Evolutionary conservation across 2,113 vertebrate species (phyloP).

Genomic region (Tilapia sparmanii): DNA sequence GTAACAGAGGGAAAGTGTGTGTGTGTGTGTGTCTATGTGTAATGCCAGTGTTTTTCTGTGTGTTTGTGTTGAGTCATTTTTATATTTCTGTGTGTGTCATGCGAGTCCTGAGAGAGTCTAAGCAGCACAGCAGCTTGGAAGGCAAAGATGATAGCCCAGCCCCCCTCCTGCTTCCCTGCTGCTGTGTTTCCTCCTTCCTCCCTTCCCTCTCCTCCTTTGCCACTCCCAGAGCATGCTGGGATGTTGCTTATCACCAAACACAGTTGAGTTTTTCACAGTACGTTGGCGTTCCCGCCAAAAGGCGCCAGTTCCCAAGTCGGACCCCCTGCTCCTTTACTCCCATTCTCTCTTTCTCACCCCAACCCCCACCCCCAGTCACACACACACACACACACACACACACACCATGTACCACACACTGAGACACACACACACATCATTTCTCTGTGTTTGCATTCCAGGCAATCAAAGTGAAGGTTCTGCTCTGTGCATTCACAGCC

Average conservation of each 20-base stretch:
- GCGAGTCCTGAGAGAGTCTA: neutral
- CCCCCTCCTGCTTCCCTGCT: neutral
- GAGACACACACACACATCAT: neutral
- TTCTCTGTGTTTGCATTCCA: constrained; percentile 58
- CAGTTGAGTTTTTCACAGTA: constrained; percentile 52
- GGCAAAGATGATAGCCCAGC: constrained; percentile 20
- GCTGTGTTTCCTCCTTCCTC: constrained; percentile 3
- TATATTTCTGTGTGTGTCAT: neutral
- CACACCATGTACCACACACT: neutral
- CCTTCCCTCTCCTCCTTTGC: neutral
- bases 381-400: neutral
- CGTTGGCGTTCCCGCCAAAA: constrained; percentile 39
- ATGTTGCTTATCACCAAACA: constrained; percentile 56
- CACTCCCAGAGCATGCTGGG: constrained; percentile 54
- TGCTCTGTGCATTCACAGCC: constrained; percentile 32
- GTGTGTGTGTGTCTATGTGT: neutral
- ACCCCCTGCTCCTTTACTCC: neutral
- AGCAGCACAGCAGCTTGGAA: constrained; percentile 8
- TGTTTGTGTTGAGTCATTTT: neutral
- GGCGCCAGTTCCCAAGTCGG: constrained; percentile 31
- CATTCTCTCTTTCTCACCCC: neutral
- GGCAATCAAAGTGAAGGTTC: constrained; percentile 49
- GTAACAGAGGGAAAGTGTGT: neutral
- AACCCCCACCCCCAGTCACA: neutral
- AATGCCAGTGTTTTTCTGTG: neutral